phyloP scores from a whole-genome alignment of 2,888 invertebrate species.

The Drosophila ustulata region DNA sequence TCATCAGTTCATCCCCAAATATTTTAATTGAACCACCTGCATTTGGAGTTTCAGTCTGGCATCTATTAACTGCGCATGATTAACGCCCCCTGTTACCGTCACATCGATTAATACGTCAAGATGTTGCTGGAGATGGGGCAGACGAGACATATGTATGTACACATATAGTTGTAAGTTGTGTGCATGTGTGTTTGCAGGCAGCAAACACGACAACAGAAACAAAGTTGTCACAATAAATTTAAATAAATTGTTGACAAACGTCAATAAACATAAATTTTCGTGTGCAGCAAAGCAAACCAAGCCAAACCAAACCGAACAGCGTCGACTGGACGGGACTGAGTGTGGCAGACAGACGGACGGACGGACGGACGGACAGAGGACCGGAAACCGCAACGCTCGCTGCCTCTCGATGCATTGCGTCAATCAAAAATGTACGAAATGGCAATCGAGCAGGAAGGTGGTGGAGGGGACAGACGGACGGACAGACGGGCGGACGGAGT shows the following conservation, averaged over 20 bases:
- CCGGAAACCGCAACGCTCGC: conserved; percentile 72
- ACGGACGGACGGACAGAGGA: conserved; percentile 53
- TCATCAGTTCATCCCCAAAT: conserved; percentile 23
- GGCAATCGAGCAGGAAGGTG: conserved; percentile 19
- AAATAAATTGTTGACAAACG: conserved; percentile 82
- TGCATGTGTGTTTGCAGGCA: conserved; percentile 12
- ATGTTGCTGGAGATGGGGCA: conserved; percentile 27
- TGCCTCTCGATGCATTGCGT: conserved; percentile 61
- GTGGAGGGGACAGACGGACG: neutral
- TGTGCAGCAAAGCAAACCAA: conserved; percentile 73
- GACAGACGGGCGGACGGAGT: neutral
- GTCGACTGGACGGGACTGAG: conserved; percentile 11
- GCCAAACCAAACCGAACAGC: conserved; percentile 10
- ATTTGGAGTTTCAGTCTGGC: conserved; percentile 46
- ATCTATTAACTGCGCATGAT: conserved; percentile 74
- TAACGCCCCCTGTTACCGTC: conserved; percentile 43
- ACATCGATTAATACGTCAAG: conserved; percentile 72
- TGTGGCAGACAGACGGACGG: conserved; percentile 44
- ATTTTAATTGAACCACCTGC: conserved; percentile 74
- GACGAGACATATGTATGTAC: conserved; percentile 20
- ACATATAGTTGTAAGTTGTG: conserved; percentile 18
- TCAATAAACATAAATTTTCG: conserved; percentile 80
- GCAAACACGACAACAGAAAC: conserved; percentile 22
- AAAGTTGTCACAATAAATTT: conserved; percentile 81
- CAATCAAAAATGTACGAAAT: conserved; percentile 72